Base-by-base conservation (phyloP, 2,888 invertebrate species). In the Electrophaes corylata region DNA sequence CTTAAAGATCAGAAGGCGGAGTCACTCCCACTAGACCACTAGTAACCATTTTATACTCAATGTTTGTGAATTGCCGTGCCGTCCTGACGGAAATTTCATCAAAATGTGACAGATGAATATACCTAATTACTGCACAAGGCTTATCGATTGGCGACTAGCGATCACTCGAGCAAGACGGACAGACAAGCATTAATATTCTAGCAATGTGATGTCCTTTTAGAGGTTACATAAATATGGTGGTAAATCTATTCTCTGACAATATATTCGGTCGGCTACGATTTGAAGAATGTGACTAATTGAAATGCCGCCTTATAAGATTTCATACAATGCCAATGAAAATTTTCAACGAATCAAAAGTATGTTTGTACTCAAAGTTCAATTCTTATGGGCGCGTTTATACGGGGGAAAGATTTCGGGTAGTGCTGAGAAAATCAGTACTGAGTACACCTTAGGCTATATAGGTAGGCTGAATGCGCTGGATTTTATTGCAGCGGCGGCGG, bases 61-160 rank as follows among this genome's bases (percentile, higher is more conserved):
- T n/a, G n/a, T n/a, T n/a, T 26, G 8, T 26, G 8, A 26, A 8
- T 26, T 6, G 1, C 6, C 6, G 39, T 51, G 45, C 18, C 26
- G 10, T 14, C 14, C 45, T 43, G 54, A 37, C 63, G 40, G 57
- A 51, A 57, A 35, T 33, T 33, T 19, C 39, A 50, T 49, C 45
- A 23, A 26, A 58, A 57, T 53, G 51, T 51, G 47, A 44, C 55
- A 19, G 43, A 51, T 14, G 23, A 23, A 39, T 41, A 33, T 29
- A 37, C 37, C 8, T 47, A 46, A 55, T 51, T 49, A 50, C 45
- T 33, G 19, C 10, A 23, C 40, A 50, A 44, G 49, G 53, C 47
- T 52, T 20, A 48, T 43, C 29, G 54, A 51, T 55, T 35, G 40
- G 39, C 5, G 53, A 16, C 19, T 29, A 26, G 31, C 10, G 49